A percentile compares a stretch with the other conserved stretches of the same genome.
These are phyloP conservation scores for Drosophila insularis DNA, from an alignment of 1,140 invertebrate genomes.

Conservation along the genomic window DNA sequence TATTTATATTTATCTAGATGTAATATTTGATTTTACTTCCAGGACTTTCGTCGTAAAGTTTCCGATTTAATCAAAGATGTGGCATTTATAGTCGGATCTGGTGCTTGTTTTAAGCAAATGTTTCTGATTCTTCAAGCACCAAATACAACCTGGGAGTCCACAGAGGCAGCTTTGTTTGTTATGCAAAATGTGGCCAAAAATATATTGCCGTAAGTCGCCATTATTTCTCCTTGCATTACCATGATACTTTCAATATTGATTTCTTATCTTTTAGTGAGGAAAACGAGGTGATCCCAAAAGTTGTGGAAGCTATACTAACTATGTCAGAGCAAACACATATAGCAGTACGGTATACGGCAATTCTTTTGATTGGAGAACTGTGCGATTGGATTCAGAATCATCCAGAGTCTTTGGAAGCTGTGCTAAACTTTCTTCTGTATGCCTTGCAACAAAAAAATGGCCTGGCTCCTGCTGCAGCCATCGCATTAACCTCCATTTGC, in stretches of 20 bases:
- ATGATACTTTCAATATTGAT: background rate
- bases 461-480: slow-evolving; percentile 90
- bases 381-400: slow-evolving; percentile 98
- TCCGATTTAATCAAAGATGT: slow-evolving; percentile 98
- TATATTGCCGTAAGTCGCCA: slow-evolving; percentile 93
- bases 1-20: too few species aligned
- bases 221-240: too few species aligned
- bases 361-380: slow-evolving; percentile 94
- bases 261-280: slow-evolving; percentile 88
- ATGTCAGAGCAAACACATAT: slow-evolving; percentile 93
- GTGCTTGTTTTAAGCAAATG: slow-evolving; percentile 96
- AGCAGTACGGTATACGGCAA: slow-evolving; percentile 94
- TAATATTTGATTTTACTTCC: slow-evolving; percentile 72
- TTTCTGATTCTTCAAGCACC: slow-evolving; percentile 88
- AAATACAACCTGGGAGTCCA: slow-evolving; percentile 92
- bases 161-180: slow-evolving; percentile 97
- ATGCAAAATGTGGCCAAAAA: slow-evolving; percentile 98
- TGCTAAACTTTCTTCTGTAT: slow-evolving; percentile 90
- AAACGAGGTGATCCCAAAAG: slow-evolving; percentile 95
- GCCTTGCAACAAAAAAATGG: slow-evolving; percentile 88
- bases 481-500: slow-evolving; percentile 87
- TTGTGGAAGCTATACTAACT: slow-evolving; percentile 94
- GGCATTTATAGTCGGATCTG: slow-evolving; percentile 97
- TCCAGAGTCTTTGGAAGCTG: slow-evolving; percentile 89
- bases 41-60: slow-evolving; percentile 95